Conservation (phyloP, 2,113 vertebrate genomes). For the Zapornia atra region DNA sequence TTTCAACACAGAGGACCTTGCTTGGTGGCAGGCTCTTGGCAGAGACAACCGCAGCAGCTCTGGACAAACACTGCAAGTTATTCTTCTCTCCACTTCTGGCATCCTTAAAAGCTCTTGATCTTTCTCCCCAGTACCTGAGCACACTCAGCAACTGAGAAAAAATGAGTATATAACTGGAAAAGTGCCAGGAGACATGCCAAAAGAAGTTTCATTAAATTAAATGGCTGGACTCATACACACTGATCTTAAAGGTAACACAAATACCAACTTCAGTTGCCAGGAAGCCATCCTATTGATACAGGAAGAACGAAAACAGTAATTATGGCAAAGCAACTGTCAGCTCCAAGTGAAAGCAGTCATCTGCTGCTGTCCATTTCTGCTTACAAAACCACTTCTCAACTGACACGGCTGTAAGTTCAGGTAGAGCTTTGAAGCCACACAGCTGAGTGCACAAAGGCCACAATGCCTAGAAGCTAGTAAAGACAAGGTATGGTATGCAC, state of each 20-base stretch:
- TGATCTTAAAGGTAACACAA: neutral
- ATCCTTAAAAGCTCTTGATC: conserved; percentile 32
- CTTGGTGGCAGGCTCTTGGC: neutral
- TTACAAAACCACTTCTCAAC: conserved; percentile 26
- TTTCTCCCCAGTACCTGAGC: neutral
- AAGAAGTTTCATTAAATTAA: conserved; percentile 33
- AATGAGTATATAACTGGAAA: neutral
- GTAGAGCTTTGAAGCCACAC: neutral
- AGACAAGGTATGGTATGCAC: neutral
- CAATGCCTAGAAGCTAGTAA: neutral
- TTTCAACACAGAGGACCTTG: neutral
- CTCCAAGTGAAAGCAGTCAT: conserved; percentile 23
- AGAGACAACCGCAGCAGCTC: neutral
- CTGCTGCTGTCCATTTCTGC: conserved; percentile 28
- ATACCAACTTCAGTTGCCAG: conserved; percentile 44
- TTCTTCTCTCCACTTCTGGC: neutral
- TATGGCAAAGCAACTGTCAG: conserved; percentile 59
- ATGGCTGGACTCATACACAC: neutral
- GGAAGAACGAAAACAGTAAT: conserved; percentile 76
- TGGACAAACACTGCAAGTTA: neutral
- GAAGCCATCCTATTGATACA: conserved; percentile 64
- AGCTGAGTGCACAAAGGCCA: neutral
- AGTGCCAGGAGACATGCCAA: conserved; percentile 1
- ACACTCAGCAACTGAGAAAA: conserved; percentile 18
- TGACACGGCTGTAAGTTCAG: neutral